Base-by-base conservation (phyloP, 2,888 invertebrate species). In the Drosophila putrida region DNA sequence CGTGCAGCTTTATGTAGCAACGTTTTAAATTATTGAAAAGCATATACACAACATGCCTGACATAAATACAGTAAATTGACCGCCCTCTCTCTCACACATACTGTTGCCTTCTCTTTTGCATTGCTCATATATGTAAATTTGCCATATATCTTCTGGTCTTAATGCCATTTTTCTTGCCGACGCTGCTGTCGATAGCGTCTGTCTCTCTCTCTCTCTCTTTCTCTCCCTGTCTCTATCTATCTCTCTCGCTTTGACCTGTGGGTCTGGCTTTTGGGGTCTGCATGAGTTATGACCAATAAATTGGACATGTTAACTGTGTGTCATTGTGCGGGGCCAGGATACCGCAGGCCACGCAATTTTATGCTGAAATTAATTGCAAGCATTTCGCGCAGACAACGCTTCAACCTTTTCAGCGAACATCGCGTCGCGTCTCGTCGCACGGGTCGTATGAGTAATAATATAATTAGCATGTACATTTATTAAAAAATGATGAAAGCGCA, bases 231-330 rank as follows among this genome's bases (percentile, higher is more conserved):
- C 13, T 11, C 39, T 46, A 41, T 47, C 50, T 53, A 13, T 25
- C 60, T 55, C 53, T n/a, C 61, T 50, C 59, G 31, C 59, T 61
- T 31, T n/a, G 25, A 54, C 55, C 59, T 38, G 46, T 43, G 68
- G 49, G 60, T 20, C 39, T 11, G 66, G 71, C 75, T 62, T 69
- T 74, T 72, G 59, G 71, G 75, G 64, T 53, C 53, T 70, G 74
- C 88, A 82, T 88, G 86, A 88, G 82, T 88, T 87, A 88, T 88
- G 77, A 72, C 82, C 88, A 82, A 88, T 88, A 88, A 88, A 88
- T 87, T 87, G 87, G 85, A 86, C 83, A 87, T 87, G 87, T 86
- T 85, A 86, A 87, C 83, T 87, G 85, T 85, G 78, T 86, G 81
- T 78, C 81, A 75, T 70, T 78, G 77, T 71, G 51, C 62, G 35